Evolutionary conservation across 2,113 vertebrate species (phyloP), one percentile per base, ranked within the genome.

Genomic region (Melospiza melodia): DNA sequence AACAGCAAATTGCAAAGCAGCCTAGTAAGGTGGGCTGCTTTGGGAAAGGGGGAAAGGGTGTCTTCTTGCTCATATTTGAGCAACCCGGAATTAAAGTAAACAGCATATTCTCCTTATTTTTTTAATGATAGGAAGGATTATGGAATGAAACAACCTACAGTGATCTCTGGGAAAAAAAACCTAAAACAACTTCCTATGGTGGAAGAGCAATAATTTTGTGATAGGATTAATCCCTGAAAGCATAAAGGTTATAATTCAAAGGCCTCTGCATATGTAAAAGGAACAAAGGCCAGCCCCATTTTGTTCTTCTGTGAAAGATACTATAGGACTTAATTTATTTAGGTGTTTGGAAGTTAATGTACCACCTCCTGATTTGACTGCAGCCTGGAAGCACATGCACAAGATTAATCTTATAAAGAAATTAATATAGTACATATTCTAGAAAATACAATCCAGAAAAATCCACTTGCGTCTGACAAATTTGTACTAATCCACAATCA

Each of bases 401-500:
- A 43, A 78, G 68, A 63, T 87, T 59, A 81, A 51, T 68, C 48
- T 79, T 83, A 51, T 1, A 57, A 80, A 91, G 55, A 81, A 96
- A 75, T 89, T 72, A 92, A 78, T 84, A 75, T 37, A 88, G 84
- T 0, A 1, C 33, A 12, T 94, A 68, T 93, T 81, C 76, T 95
- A 93, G 93, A 79, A 92, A 75, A 86, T 63, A 90, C 94, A 95
- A 89, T 90, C 84, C 94, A 92, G 88, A 93, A 75, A 87, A 96
- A 80, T 83, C 69, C 72, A 94, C 86, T 78, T 92, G 90, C 54
- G 17, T 76, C 80, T 87, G 92, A 94, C 90, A 93, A 96, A 96
- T 89, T 96, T 91, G 73, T 96, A 93, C 93, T 96, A 96, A 96
- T 62, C 54, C 93, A 93, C 95, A 84, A 90, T 54, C 90, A 78